Evolutionary conservation across 2,888 invertebrate species (phyloP), one percentile per base, ranked within the genome.

Genomic region (Empis livida): DNA sequence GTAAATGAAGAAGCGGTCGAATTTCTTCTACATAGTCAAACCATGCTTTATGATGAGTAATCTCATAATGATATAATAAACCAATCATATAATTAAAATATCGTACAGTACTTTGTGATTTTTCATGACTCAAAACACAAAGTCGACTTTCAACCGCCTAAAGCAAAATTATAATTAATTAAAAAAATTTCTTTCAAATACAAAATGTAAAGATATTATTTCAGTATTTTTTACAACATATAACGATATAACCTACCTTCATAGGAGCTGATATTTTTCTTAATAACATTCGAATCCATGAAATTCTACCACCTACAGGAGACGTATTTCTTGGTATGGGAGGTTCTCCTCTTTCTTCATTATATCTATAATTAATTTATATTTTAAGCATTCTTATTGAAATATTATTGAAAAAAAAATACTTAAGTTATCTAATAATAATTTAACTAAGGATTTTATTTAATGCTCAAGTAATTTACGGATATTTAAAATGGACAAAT

Each of bases 1-100:
- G 86, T 0, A 80, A 76, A 55, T 81, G 78, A 3, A 89, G 67
- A 9, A 57, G 49, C n/a, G 55, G 56, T 55, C 71, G 67, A 61
- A 85, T 82, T 70, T 84, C 79, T 45, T 80, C 80, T 20, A 82
- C 79, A 61, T 84, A 82, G 59, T 82, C 78, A 51, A 72, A 78
- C 90, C 90, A 90, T 1, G 86, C 84, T 54, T 77, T 75, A 59
- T 91, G 88, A 63, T 87, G 85, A 49, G 88, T 79, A 57, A 84
- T 75, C 67, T 91, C 90, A 59, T 83, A 91, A 60, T 89, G 86
- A 14, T 85, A 76, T 51, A 91, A 80, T 4, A 89, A 86, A 49
- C 80, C 79, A 30, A 81, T 76, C 67, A 91, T 73, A 2, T 83
- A 81, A 60, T 91, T 91, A 61, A 81, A 90, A 45, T 84, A 72